Evolutionary conservation across 2,113 vertebrate genomes (phyloP).

Genomic region (Odocoileus hemionus): DNA sequence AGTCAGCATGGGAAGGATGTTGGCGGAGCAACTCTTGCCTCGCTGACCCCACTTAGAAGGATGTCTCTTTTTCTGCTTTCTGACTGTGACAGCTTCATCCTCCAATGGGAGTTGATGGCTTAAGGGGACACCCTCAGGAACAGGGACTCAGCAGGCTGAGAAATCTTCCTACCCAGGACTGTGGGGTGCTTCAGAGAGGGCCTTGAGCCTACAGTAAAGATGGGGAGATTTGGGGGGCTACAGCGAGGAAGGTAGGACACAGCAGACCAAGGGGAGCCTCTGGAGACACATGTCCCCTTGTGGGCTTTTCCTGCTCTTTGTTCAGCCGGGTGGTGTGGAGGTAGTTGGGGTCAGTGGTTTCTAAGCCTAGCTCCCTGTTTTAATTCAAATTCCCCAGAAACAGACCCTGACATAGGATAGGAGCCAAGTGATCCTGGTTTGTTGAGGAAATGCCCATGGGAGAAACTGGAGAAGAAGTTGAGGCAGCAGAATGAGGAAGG

Average conservation of each 20-base stretch:
- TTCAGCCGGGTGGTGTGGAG: neutral
- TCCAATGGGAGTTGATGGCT: neutral
- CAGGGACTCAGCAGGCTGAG: neutral
- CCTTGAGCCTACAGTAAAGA: neutral
- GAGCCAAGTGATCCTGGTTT: neutral
- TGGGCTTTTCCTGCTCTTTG: neutral
- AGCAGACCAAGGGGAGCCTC: neutral
- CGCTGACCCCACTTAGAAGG: neutral
- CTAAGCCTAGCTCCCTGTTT: neutral
- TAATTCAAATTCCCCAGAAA: neutral
- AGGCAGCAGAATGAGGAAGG: neutral
- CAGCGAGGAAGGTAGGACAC: neutral
- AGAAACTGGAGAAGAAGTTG: neutral
- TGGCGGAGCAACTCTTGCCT: neutral
- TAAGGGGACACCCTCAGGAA: neutral
- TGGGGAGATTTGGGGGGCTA: neutral
- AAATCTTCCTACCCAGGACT: neutral
- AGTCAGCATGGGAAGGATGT: neutral
- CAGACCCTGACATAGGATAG: neutral
- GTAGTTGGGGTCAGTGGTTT: neutral
- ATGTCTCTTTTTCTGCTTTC: neutral
- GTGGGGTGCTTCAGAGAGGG: neutral
- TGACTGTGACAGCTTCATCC: neutral
- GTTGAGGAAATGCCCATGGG: neutral
- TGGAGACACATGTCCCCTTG: fast-evolving